Conservation (phyloP, 2,797 vertebrate genomes). For the Lagorchestes hirsutus region DNA sequence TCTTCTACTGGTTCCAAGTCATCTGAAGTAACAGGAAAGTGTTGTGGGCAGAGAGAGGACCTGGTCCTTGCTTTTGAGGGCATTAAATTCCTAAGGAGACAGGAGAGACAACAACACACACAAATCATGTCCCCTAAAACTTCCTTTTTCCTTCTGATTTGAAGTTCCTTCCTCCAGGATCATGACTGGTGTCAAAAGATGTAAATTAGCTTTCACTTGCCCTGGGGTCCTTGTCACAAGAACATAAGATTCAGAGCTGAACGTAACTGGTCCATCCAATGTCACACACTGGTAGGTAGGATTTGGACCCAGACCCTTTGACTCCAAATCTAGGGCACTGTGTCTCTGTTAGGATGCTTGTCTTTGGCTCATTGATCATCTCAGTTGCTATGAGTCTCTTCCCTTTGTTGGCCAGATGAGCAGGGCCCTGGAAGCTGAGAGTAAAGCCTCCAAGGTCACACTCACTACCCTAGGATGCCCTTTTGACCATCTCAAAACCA, state of each 20-base stretch:
- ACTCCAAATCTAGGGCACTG: not conserved
- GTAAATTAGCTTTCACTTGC: not conserved
- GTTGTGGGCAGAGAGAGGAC: not conserved
- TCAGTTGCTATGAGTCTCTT: not conserved
- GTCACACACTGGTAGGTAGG: not conserved
- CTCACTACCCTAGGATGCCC: not conserved
- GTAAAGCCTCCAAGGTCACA: not conserved
- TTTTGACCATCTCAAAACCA: not conserved
- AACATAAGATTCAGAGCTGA: not conserved
- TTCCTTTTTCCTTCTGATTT: not conserved
- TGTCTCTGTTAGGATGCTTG: not conserved
- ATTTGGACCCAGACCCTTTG: not conserved
- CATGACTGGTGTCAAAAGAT: not conserved
- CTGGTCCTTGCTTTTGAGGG: not conserved
- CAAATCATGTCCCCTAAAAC: not conserved
- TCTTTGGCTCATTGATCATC: not conserved
- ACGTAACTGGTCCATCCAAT: not conserved
- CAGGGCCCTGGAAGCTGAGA: not conserved
- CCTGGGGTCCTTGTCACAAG: not conserved
- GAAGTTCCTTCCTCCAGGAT: not conserved
- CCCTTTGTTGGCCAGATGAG: not conserved
- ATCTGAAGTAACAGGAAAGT: not conserved
- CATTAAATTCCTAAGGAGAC: not conserved
- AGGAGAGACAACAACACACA: not conserved
- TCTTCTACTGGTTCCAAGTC: not conserved